Percentiles rank a stretch among this genome's conserved stretches.
Conservation (phyloP, 2,113 vertebrate genomes). For the Cavia porcellus region DNA sequence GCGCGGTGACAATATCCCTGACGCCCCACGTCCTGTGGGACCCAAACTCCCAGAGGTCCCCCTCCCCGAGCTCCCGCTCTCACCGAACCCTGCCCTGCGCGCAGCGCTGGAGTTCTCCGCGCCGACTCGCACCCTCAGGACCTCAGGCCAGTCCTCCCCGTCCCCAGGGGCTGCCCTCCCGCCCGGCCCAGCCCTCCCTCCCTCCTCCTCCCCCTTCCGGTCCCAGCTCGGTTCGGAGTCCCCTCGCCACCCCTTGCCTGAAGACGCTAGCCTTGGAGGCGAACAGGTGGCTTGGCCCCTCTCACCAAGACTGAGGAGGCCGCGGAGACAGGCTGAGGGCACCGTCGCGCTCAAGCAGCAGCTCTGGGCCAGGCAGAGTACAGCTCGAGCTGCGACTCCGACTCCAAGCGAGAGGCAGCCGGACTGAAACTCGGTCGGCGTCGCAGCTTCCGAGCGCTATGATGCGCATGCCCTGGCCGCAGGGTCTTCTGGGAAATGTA, state of each 20-base stretch:
- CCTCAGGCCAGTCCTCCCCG: background rate
- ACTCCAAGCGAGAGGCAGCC: slow-evolving; percentile 33
- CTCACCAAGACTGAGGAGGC: slow-evolving; percentile 69
- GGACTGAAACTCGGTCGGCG: slow-evolving; percentile 76
- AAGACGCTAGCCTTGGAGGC: background rate
- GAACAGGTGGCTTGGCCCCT: background rate
- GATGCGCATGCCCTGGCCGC: slow-evolving; percentile 53
- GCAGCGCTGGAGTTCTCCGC: background rate
- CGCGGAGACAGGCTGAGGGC: background rate
- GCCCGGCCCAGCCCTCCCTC: slow-evolving; percentile 54
- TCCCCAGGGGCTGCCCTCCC: background rate
- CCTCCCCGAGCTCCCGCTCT: background rate
- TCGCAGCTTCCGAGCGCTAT: slow-evolving; percentile 74
- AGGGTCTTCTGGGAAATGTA: slow-evolving; percentile 79
- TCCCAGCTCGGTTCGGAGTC: background rate
- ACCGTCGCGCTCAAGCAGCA: background rate
- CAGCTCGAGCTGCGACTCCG: background rate
- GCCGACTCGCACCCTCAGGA: background rate
- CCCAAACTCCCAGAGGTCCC: slow-evolving; percentile 23
- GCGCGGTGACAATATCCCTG: background rate
- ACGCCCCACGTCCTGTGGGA: background rate
- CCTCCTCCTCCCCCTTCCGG: slow-evolving; percentile 75
- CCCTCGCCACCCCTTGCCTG: background rate
- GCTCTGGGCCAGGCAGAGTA: background rate
- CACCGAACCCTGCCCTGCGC: background rate